phyloP scores from a whole-genome alignment of 2,888 invertebrate species.

The Noctua pronuba region DNA sequence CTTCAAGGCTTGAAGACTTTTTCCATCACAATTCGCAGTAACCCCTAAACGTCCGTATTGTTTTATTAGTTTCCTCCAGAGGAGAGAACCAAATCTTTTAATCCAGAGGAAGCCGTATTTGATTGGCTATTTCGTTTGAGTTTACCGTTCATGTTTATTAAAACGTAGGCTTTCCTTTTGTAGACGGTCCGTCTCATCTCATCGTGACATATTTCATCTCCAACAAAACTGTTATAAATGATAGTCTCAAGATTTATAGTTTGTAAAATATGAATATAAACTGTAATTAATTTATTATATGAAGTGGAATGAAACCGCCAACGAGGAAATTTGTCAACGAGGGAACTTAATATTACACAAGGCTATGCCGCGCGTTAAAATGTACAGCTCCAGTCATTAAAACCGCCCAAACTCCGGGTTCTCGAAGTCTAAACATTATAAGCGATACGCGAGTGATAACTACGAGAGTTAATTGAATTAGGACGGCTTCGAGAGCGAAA shows the following conservation, averaged over 20 bases:
- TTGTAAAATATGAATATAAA: constrained; percentile 57
- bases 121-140: constrained; percentile 50
- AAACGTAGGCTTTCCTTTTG: constrained; percentile 28
- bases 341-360: constrained; percentile 69
- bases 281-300: constrained; percentile 68
- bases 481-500: constrained; percentile 33
- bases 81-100: constrained; percentile 35
- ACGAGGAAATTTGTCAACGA: constrained; percentile 70
- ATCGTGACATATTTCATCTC: constrained; percentile 31
- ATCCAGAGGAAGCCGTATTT: constrained; percentile 33
- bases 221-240: constrained; percentile 41
- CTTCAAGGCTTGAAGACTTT: constrained; percentile 16
- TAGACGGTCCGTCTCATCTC: constrained; percentile 15
- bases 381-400: constrained; percentile 67
- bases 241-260: constrained; percentile 38
- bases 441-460: constrained; percentile 50
- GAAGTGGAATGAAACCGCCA: constrained; percentile 67
- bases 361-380: constrained; percentile 65
- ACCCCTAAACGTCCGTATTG: constrained; percentile 30
- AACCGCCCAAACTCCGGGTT: constrained; percentile 59
- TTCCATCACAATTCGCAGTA: constrained; percentile 35
- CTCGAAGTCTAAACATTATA: constrained; percentile 51
- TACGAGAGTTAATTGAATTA: constrained; percentile 53
- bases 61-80: constrained; percentile 46
- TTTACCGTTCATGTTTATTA: constrained; percentile 49